Conservation (phyloP, 1,140 invertebrate species). For the Physella acuta region DNA sequence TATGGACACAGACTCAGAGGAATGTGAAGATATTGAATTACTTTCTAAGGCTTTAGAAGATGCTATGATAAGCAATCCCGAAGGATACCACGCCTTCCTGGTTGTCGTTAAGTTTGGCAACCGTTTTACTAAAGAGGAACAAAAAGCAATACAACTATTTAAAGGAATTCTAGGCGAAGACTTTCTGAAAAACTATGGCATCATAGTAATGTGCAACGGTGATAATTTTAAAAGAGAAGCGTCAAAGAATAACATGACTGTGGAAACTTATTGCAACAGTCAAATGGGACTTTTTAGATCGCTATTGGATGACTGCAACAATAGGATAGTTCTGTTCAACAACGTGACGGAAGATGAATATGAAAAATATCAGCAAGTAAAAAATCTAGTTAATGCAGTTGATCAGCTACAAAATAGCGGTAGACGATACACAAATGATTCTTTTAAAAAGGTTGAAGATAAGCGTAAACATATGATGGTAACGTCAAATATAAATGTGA, state of each 20-base stretch:
- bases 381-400: not conserved
- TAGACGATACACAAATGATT: too few relatives aligned
- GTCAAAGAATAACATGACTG: not conserved
- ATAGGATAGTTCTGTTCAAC: not conserved
- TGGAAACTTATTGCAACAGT: not conserved
- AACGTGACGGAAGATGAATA: not conserved
- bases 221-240: constrained; percentile 4
- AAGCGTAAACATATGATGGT: too few relatives aligned
- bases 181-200: constrained; percentile 8
- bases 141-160: not conserved
- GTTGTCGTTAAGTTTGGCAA: not conserved
- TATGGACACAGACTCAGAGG: not conserved
- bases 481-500: too few relatives aligned
- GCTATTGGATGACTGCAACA: constrained; percentile 3
- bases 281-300: not conserved
- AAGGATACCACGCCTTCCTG: not conserved
- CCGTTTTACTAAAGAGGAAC: constrained; percentile 1
- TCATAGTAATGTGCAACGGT: constrained; percentile 5
- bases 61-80: not conserved
- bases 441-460: too few relatives aligned
- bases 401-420: not conserved
- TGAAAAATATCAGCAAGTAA: not conserved
- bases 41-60: not conserved
- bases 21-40: too few relatives aligned
- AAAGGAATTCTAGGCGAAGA: not conserved